Base-by-base conservation (phyloP, 2,888 invertebrate species). In the Campoplex capitator region DNA sequence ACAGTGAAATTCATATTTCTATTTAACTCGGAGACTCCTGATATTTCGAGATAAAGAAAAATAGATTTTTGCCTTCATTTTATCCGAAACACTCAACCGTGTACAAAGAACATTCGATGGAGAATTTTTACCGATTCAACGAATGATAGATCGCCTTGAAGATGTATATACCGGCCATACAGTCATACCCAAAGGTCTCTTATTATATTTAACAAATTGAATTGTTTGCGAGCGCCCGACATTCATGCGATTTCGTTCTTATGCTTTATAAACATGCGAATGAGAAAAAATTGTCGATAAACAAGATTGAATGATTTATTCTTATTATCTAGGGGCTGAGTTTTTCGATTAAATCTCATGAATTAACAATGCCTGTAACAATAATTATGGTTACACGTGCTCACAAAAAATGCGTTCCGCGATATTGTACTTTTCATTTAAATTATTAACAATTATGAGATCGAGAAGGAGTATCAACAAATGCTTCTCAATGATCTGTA, bases 151-250 rank as follows among this genome's bases (percentile, higher is more conserved):
- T 32, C 62, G 16, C 32, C 32, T 62, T 32, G 16, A 32, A 16
- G 16, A 62, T 32, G 62, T 32, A 62, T 32, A 58, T 58, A 58
- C 28, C 16, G 16, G 32, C 62, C 32, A 32, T 62, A 16, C 62
- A 62, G 62, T 62, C 62, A 62, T 62, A 32, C 62, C 62, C 62
- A 62, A 62, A 62, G 28, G 62, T 32, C 62, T 62, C 32, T 32
- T 62, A 62, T 62, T 8, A 32, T 62, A 32, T 13, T 11, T 28
- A 28, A 58, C 9, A 28, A 28, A 58, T 28, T 23, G 58, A 58
- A 58, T 28, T 23, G 28, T 9, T 58, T 28, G 28, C 28, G 28
- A 28, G 28, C 51, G 13, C 28, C 13, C 28, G 28, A 32, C 62
- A 32, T 32, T 62, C 62, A 16, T 32, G 23, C 23, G 62, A 62